These are phyloP conservation scores for Macaca mulatta DNA, from an alignment of 2,113 vertebrate genomes.

Conservation along the genomic window DNA sequence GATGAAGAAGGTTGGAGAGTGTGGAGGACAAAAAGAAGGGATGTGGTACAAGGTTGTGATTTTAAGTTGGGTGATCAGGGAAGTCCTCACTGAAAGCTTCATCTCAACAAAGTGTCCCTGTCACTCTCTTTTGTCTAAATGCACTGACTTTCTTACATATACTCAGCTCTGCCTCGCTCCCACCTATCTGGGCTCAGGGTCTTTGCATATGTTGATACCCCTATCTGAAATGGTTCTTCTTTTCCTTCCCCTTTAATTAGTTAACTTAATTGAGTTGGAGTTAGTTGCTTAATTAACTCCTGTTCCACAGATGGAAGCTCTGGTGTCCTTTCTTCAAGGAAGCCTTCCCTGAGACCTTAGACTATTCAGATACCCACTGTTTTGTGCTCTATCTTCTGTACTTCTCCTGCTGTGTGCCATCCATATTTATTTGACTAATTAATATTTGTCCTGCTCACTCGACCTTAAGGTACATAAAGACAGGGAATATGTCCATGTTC, in stretches of 20 bases:
- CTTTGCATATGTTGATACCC: neutral
- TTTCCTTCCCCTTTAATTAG: neutral
- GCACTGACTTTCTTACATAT: neutral
- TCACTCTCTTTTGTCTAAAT: neutral
- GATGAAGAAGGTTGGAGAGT: neutral
- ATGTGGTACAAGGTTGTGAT: neutral
- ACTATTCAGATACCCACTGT: neutral
- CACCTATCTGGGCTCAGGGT: neutral
- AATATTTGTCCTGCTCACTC: neutral
- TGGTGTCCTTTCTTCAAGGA: neutral
- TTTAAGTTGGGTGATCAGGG: neutral
- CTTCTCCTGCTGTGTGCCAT: neutral
- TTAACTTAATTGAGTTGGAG: neutral
- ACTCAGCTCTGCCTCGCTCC: neutral
- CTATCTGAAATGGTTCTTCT: neutral
- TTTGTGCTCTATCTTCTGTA: neutral
- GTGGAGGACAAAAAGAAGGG: neutral
- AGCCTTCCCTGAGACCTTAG: neutral
- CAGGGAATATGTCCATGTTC: neutral
- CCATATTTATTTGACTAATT: neutral
- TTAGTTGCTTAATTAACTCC: neutral
- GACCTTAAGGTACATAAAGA: neutral
- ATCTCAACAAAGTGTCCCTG: neutral
- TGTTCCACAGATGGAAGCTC: neutral
- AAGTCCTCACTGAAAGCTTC: neutral